Evolutionary conservation across 1,140 invertebrate species (phyloP).

Genomic region (Leptinotarsa lineolata): DNA sequence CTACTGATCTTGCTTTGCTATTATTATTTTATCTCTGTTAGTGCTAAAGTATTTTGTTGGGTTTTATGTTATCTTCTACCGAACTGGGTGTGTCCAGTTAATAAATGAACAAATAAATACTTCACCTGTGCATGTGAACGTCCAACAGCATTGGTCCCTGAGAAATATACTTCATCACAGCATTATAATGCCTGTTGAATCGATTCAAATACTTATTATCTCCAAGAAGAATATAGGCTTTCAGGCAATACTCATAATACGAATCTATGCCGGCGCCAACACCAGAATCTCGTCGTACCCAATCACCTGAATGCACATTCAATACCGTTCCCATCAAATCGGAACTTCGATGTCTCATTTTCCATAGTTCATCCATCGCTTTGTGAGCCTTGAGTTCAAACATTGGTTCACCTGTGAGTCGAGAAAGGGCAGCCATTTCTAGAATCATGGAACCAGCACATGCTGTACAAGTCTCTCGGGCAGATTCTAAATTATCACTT

Average conservation of each 20-base stretch:
- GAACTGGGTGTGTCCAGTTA: background rate
- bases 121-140: constrained; percentile 90
- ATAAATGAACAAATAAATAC: background rate
- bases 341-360: constrained; percentile 86
- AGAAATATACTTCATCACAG: constrained; percentile 98
- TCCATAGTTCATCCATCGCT: constrained; percentile 97
- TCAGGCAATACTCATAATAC: constrained; percentile 98
- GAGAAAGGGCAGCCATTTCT: constrained; percentile 94
- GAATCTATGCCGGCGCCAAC: constrained; percentile 99
- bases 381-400: constrained; percentile 95
- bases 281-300: constrained; percentile 93
- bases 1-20: too few species aligned
- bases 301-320: constrained; percentile 97
- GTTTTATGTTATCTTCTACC: too few species aligned
- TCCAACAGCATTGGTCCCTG: constrained; percentile 94
- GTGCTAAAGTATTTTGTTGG: too few species aligned
- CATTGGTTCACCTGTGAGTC: constrained; percentile 88
- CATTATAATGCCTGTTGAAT: constrained; percentile 95
- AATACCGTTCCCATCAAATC: constrained; percentile 93
- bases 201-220: constrained; percentile 87
- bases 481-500: constrained; percentile 72
- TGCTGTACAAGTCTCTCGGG: constrained; percentile 92
- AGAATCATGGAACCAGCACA: constrained; percentile 98
- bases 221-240: constrained; percentile 85
- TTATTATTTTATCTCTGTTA: too few species aligned